phyloP scores from a whole-genome alignment of 1,140 invertebrate genomes.

The Orussus abietinus region DNA sequence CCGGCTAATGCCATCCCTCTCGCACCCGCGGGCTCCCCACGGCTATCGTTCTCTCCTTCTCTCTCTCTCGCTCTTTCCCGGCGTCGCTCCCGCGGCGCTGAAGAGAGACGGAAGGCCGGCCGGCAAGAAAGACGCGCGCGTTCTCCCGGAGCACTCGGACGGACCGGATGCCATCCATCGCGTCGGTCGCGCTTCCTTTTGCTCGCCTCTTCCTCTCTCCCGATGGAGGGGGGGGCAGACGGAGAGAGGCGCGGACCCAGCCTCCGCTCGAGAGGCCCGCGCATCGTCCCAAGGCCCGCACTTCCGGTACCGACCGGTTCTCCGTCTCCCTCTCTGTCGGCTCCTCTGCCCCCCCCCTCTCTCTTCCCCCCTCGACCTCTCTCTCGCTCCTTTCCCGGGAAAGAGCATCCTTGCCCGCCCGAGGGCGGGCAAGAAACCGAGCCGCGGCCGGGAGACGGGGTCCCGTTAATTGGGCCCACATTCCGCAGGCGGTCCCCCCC shows the following conservation, averaged over 20 bases:
- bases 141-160: conserved; percentile 28
- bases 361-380: too few species aligned
- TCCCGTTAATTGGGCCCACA: too few species aligned
- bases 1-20: conserved; percentile 2
- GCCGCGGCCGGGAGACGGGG: too few species aligned
- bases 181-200: conserved; percentile 38
- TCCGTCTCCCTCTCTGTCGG: conserved; percentile 21
- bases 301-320: conserved; percentile 54
- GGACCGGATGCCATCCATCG: conserved; percentile 49
- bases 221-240: conserved; percentile 9
- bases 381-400: too few species aligned
- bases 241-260: conserved; percentile 1
- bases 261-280: conserved; percentile 16
- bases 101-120: not conserved
- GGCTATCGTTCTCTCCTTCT: conserved; percentile 6
- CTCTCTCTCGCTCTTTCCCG: not conserved
- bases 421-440: too few species aligned
- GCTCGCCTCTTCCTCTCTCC: conserved; percentile 35
- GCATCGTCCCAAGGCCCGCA: conserved; percentile 41
- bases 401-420: too few species aligned
- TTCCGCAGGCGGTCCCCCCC: too few species aligned
- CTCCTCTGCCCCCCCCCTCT: conserved; percentile 1
- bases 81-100: not conserved
- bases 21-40: conserved; percentile 3
- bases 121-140: conserved; percentile 15